Evolutionary conservation across 2,113 vertebrate species (phyloP), one percentile per base, ranked within the genome.

Genomic region (Vidua macroura): DNA sequence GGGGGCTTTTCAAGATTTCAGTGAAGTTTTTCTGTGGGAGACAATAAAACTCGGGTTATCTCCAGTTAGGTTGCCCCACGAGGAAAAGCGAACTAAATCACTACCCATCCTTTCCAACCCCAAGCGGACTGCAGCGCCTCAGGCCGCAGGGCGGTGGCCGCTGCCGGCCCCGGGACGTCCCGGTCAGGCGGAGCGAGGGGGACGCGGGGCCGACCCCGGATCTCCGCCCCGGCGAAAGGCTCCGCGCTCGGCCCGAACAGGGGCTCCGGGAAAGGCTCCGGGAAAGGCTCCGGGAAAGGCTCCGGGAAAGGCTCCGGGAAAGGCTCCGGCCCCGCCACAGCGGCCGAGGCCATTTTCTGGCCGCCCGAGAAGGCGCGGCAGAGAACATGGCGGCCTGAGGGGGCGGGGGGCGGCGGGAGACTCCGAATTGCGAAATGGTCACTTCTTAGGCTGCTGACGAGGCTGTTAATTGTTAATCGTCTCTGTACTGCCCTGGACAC

Each of bases 1-100:
- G 13, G 1, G 3, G 2, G 9, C 33, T 72, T 69, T 12, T 39
- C 10, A 33, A 33, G 5, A 19, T 24, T 31, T 63, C 7, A 41
- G 1, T 28, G 8, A 52, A 37, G 6, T 17, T 48, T 8, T 48
- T 28, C 43, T 7, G 0, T 0, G 21, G 39, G 24, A 4, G 3
- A 31, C 56, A 27, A 3, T 3, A 66, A 11, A 72, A 12, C 15
- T 12, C 1, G 0, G 1, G 11, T 7, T 22, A 23, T 2, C 19
- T 24, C 52, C 23, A 6, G 33, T 7, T 9, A 10, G 3, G 11
- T 0, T 15, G 6, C 19, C 41, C 24, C 10, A 4, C 5, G 24
- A 52, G 4, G 15, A 41, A 25, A 44, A 31, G 13, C 2, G 2
- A 33, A 33, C 1, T 4, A 1, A 3, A 14, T 55, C 24, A 0